Evolutionary conservation across 2,113 vertebrate species (phyloP), one percentile per base, ranked within the genome.

Genomic region (Ceyx melanurus): DNA sequence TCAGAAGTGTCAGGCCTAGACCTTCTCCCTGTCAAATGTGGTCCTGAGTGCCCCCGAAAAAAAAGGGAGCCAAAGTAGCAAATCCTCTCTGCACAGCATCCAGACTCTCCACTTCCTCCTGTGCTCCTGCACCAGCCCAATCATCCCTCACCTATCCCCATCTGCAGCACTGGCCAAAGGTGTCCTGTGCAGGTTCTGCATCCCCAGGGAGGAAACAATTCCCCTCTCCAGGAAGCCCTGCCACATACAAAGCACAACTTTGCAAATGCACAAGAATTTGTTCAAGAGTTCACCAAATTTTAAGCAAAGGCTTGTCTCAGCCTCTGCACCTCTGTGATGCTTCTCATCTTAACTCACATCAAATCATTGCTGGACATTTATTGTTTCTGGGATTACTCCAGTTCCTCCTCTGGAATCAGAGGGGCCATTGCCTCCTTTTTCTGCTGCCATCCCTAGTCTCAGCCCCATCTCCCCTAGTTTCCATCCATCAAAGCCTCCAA

Each of bases 341-440:
- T 95, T 91, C 93, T 96, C 92, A 94, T 91, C 92, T 57, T 81
- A 92, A 74, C 92, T 91, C 65, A 3, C 89, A 94, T 96, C 93
- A 95, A 93, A 93, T 92, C 65, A 89, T 95, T 2, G 0, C 85
- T 56, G 90, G 90, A 97, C 88, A 94, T 96, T 96, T 97, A 96
- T 97, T 95, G 89, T 93, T 96, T 95, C 96, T 97, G 95, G 95
- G 92, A 65, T 71, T 58, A 62, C 83, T 97, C 96, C 96, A 96
- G 86, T 61, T 92, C 46, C 82, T 90, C 92, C 74, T 82, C 71
- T 93, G 85, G 75, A 90, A 26, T 33, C 74, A 90, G 94, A 86
- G 90, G 90, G 75, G 76, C 93, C 60, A 86, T 88, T 53, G 0
- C 56, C 91, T 96, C 93, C 84, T 94, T 94, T 89, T 91, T 85